Evolutionary conservation across 2,113 vertebrate species (phyloP), one percentile per base, ranked within the genome.

Genomic region (Ia io): DNA sequence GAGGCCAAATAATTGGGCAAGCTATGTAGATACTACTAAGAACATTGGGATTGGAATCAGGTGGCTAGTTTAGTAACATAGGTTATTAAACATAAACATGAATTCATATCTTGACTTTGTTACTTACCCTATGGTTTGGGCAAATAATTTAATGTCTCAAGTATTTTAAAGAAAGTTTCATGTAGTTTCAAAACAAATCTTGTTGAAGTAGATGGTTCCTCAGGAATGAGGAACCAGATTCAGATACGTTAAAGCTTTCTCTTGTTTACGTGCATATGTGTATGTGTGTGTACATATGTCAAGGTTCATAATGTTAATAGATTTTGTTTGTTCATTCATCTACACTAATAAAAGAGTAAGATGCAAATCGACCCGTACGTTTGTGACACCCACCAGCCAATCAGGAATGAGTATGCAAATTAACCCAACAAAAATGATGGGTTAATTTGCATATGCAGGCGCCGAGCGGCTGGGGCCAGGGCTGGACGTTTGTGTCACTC

Each of bases 81-180:
- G 28, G 23, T 91, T 61, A 59, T 84, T 90, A 87, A 89, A 70
- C 9, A 82, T 76, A 91, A 93, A 63, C 18, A n/a, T 92, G 17
- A 78, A 84, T 94, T 95, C 6, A 37, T 59, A 65, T 82, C 79
- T 90, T 94, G 23, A 14, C 20, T 70, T 18, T 84, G 42, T 76
- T 25, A 84, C 35, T 71, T 40, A 73, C 56, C 20, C 56, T 88
- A 1, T 95, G 42, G 32, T 69, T 77, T 88, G 20, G 22, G 28
- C 51, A 78, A 28, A 67, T 79, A 74, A 74, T 9, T n/a, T 95
- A 79, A 84, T 91, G 77, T 88, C 20, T 84, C 23, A 73, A 83
- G n/a, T 6, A 61, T 49, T 87, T 87, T 53, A 78, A 88, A 90
- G 53, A 79, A 8, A 28, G 82, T 89, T 13, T 86, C 85, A 23